A percentile compares a stretch with the other conserved stretches of the same genome.
phyloP scores from a whole-genome alignment of 2,888 invertebrate genomes.

The Ametastegia equiseti region DNA sequence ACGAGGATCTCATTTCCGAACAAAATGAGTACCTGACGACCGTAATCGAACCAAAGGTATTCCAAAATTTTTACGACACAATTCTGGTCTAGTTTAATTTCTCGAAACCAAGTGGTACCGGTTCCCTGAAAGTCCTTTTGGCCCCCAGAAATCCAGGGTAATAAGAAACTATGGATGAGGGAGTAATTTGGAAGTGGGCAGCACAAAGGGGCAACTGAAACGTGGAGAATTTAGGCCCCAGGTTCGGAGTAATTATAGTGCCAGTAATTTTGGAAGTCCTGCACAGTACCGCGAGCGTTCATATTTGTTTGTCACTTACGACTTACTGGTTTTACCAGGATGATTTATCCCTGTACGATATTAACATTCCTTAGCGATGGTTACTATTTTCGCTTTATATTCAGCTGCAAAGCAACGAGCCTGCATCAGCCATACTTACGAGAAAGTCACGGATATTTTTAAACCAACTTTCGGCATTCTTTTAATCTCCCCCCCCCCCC shows the following conservation, averaged over 20 bases:
- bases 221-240: constrained; percentile 3
- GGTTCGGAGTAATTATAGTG: constrained; percentile 21
- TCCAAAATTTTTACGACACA: too few relatives aligned
- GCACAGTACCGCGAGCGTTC: background rate
- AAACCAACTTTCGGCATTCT: constrained; percentile 33
- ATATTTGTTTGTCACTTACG: constrained; percentile 44
- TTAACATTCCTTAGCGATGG: constrained; percentile 61
- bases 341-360: constrained; percentile 64
- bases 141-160: too few relatives aligned
- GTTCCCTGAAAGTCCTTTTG: too few relatives aligned
- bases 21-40: too few relatives aligned
- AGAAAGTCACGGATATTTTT: constrained; percentile 42
- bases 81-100: too few relatives aligned
- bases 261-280: constrained; percentile 15
- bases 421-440: too few relatives aligned
- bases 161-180: background rate
- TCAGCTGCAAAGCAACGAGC: constrained; percentile 52
- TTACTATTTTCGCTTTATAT: constrained; percentile 62
- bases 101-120: too few relatives aligned
- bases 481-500: constrained; percentile 48
- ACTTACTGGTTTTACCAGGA: constrained; percentile 50
- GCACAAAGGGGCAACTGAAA: constrained; percentile 8
- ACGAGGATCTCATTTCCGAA: too few relatives aligned
- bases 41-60: too few relatives aligned
- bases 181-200: background rate